Base-by-base conservation (phyloP, 2,888 invertebrate genomes). In the Molorchus minor region DNA sequence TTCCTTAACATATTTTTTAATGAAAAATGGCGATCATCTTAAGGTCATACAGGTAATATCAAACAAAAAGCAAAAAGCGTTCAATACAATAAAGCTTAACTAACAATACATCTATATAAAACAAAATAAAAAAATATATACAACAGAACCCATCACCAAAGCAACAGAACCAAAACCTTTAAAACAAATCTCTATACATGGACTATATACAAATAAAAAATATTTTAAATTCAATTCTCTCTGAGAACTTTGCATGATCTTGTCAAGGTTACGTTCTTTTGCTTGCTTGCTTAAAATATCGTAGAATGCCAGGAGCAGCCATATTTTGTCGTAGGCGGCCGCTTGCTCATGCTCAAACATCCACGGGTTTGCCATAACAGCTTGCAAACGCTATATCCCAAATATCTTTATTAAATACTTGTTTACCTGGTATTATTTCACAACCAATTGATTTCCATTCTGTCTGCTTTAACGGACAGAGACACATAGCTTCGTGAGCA, bases 371-470 rank as follows among this genome's bases (percentile, higher is more conserved):
- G 20, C 49, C 30, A 63, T 55, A 59, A 63, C 61, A 47, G 56
- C 59, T 63, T 62, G 59, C 63, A 62, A 52, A 38, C 40, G 62
- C 62, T 56, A 55, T 35, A 44, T 60, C 59, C 57, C 44, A 64
- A 64, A 64, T 56, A 54, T 59, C 30, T 19, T 7, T 40, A 16
- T 52, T 17, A 49, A 49, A 49, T 35, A 15, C 21, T n/a, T 41
- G 15, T 81, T 87, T 87, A 87, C 87, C 87, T 87, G 86, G 84
- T 80, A 82, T 81, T 76, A 81, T 78, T 80, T 82, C 83, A 83
- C 86, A 87, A 81, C 82, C 83, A 78, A 78, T 71, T 72, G 79
- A 75, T 69, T 74, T 77, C 74, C 69, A 71, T 70, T 56, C 17
- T 36, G 71, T 71, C 69, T 74, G 68, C 67, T 81, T 79, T 80